Conservation (phyloP, 2,888 invertebrate species). For the Plebejus anna region DNA sequence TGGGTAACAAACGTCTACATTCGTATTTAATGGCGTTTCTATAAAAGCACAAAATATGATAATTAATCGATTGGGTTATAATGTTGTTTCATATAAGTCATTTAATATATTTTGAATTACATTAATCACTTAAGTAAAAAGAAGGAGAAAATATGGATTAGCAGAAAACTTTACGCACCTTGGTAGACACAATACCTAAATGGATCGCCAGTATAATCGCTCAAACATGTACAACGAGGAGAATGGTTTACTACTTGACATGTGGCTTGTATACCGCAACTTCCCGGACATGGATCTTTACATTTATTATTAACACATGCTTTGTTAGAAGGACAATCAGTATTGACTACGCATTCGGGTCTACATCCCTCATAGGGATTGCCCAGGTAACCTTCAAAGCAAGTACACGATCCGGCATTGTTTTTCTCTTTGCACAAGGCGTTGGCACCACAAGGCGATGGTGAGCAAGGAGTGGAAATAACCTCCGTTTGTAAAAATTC, state of each 20-base stretch:
- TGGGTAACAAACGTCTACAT: slow-evolving; percentile 83
- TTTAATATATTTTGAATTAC: not conserved
- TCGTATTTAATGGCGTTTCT: slow-evolving; percentile 73
- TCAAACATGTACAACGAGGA: slow-evolving; percentile 83
- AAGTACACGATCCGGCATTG: slow-evolving; percentile 83
- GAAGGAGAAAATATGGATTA: slow-evolving; percentile 21
- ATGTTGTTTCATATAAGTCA: too few relatives aligned
- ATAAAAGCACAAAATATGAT: slow-evolving; percentile 48
- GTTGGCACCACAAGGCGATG: slow-evolving; percentile 83
- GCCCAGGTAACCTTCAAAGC: slow-evolving; percentile 85
- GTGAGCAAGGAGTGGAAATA: slow-evolving; percentile 78
- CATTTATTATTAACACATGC: slow-evolving; percentile 87
- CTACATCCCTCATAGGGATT: slow-evolving; percentile 89
- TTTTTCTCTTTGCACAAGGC: slow-evolving; percentile 82
- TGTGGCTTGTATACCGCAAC: slow-evolving; percentile 86
- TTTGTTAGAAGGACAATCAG: slow-evolving; percentile 84
- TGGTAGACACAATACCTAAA: slow-evolving; percentile 82
- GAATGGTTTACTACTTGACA: slow-evolving; percentile 87
- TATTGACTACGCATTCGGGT: slow-evolving; percentile 86
- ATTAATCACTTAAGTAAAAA: slow-evolving; percentile 16
- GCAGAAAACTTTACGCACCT: slow-evolving; percentile 48
- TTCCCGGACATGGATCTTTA: slow-evolving; percentile 87
- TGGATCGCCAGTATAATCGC: slow-evolving; percentile 87
- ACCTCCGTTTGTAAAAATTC: slow-evolving; percentile 56
- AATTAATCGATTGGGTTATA: too few relatives aligned